Base-by-base conservation (phyloP, 30 jellyfish, hydroid and myxozoan genomes). In the Rhopilema esculentum region DNA sequence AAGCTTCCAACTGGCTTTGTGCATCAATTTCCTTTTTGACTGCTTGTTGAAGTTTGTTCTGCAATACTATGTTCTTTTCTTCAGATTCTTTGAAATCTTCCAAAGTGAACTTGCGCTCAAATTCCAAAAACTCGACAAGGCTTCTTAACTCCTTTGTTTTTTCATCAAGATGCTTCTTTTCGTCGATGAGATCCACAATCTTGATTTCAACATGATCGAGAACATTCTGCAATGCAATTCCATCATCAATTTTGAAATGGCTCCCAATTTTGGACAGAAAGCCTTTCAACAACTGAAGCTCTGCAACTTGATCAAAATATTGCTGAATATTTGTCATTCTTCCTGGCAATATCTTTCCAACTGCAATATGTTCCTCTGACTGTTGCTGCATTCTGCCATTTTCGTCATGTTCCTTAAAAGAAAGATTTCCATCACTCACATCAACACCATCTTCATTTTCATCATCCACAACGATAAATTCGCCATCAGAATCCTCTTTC, bases 61-160 rank as follows among this genome's bases (percentile, higher is more conserved):
- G 49, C 20, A 73, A 33, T 18, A 29, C 48, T 40, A 4, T 40
- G 1, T 40, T 73, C 17, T 4, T 16, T 16, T 0, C 52, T 40
- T 33, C 33, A 49, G 63, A 22, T 1, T 76, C 87, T 4, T 50
- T 40, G 1, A 76, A 12, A 1, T 76, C 87, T 25, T 76, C 87
- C 64, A 18, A 8, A 7, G 64, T 52, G 21, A 51, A 50, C 62
- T 76, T 76, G n/a, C 1, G 53, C 29, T 76, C 87, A 8, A 24
- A 15, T 23, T 76, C 72, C 75, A 76, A 25, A 19, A 76, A 76
- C 29, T 76, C 76, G 4, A 76, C 75, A 15, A 76, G 65, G n/a
- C 62, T 72, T 22, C 51, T 49, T 61, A 76, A 4, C 22, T 76
- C 87, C 51, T 27, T 30, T 27, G 53, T 51, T 52, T 76, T 28